phyloP scores from a whole-genome alignment of 2,888 invertebrate genomes.

The Apeira syringaria region DNA sequence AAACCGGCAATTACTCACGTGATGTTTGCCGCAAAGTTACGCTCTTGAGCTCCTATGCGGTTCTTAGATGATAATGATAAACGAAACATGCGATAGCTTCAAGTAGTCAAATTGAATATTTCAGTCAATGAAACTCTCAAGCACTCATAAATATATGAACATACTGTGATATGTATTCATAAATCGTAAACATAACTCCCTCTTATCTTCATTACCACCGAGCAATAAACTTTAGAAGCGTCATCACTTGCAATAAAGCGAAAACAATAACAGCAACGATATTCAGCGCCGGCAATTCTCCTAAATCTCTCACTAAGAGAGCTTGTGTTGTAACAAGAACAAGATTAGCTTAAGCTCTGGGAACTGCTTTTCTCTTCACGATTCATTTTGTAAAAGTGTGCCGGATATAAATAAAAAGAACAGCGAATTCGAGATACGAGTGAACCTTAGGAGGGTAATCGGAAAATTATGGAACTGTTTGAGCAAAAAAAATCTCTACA shows the following conservation, averaged over 20 bases:
- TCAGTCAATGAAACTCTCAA: too few relatives aligned
- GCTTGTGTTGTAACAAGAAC: conserved; percentile 53
- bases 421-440: conserved; percentile 45
- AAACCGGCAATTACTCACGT: too few relatives aligned
- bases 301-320: conserved; percentile 61
- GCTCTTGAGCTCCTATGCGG: too few relatives aligned
- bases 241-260: conserved; percentile 26
- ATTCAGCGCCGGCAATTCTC: conserved; percentile 46
- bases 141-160: too few relatives aligned
- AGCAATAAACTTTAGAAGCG: conserved; percentile 19
- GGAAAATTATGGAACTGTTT: too few relatives aligned
- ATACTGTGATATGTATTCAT: too few relatives aligned
- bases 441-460: conserved; percentile 35
- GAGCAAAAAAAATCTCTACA: too few relatives aligned
- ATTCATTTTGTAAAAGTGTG: conserved; percentile 52
- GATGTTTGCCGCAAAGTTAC: too few relatives aligned
- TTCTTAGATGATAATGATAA: too few relatives aligned
- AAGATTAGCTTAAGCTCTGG: conserved; percentile 61
- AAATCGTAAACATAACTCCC: neutral
- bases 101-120: too few relatives aligned
- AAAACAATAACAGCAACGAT: conserved; percentile 37
- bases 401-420: conserved; percentile 55
- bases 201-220: conserved; percentile 4
- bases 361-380: conserved; percentile 60
- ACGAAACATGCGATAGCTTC: too few relatives aligned